Base-by-base conservation (phyloP, 2,113 vertebrate genomes). In the Oncorhynchus keta region DNA sequence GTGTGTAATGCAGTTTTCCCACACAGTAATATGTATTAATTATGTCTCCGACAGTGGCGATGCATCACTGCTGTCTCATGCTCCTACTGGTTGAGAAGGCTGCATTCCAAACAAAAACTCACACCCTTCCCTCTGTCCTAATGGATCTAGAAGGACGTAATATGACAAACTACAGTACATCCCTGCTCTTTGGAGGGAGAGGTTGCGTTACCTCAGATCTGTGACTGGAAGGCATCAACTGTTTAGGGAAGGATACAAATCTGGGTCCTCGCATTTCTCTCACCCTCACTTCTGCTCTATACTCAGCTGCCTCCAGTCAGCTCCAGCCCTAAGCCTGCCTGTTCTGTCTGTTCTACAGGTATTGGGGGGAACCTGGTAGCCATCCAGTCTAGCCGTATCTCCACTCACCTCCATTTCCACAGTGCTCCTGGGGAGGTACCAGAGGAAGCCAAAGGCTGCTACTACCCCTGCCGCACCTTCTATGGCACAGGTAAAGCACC, bases 321-420 rank as follows among this genome's bases (percentile, higher is more conserved):
- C 45, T 30, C 22, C 9, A 45, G 20, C 1, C 32, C 26, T 45
- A 59, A 57, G 9, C 13, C 22, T 32, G 5, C 16, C 28, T 48
- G 12, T 18, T 48, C 22, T 45, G 32, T 73, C 24, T 68, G 22
- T 35, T 66, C 30, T 85, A 5, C 88, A 99, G 98, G 98, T 84
- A 98, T 99, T 65, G 98, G 98, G 83, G 98, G 98, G 49, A 99
- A 99, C 89, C 91, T 99, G 82, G 98, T 99, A 72, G 98, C 98
- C 81, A 99, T 99, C 82, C 97, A 99, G 92, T 95, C 97, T 74
- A 99, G 97, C 91, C 94, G 97, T 80, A 96, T 99, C 91, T 99
- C 97, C 84, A 99, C 97, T 74, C 93, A 97, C 90, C 94, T 99
- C 83, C 97, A 99, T 84, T 94, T 98, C 75, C 95, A 98, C 5